Conservation (phyloP, 2,888 invertebrate species). For the Caenorhabditis sulstoni region DNA sequence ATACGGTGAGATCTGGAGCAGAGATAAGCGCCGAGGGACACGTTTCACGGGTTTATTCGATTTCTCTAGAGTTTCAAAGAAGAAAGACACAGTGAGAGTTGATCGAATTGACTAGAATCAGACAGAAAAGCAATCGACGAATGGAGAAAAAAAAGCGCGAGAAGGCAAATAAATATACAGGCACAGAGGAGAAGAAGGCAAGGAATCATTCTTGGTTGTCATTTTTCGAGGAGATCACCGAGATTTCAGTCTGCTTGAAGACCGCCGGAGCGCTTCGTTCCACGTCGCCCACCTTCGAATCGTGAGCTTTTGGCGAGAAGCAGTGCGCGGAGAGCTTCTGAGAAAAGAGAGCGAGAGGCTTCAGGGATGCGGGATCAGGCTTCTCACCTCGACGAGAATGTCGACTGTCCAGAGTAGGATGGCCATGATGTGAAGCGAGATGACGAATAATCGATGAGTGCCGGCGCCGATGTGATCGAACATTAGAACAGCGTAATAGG, state of each 20-base stretch:
- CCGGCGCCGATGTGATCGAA: constrained; percentile 73
- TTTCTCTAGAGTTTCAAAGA: too few species aligned
- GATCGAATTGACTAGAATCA: constrained; percentile 49
- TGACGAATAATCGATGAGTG: constrained; percentile 76
- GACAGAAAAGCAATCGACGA: constrained; percentile 7
- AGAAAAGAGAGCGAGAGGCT: not conserved
- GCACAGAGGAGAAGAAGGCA: too few species aligned
- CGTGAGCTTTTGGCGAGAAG: not conserved
- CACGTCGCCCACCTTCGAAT: constrained; percentile 17
- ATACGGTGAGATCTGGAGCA: too few species aligned
- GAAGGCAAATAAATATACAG: constrained; percentile 1
- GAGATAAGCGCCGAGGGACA: too few species aligned
- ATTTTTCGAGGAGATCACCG: constrained; percentile 33
- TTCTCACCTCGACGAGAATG: constrained; percentile 50
- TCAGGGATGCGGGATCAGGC: too few species aligned
- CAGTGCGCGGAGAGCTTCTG: constrained; percentile 24
- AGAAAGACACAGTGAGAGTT: too few species aligned
- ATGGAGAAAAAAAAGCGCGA: not conserved
- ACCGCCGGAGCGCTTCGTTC: constrained; percentile 11
- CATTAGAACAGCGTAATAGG: constrained; percentile 69
- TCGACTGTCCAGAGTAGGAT: constrained; percentile 51
- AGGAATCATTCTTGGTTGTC: not conserved
- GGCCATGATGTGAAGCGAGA: constrained; percentile 63
- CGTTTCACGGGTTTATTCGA: too few species aligned
- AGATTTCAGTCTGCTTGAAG: constrained; percentile 2